Evolutionary conservation across 37 sponge, comb jelly and placozoan genomes (phyloP), one percentile per base, ranked within the genome.

Genomic region (Halisarca cf. caerulea): DNA sequence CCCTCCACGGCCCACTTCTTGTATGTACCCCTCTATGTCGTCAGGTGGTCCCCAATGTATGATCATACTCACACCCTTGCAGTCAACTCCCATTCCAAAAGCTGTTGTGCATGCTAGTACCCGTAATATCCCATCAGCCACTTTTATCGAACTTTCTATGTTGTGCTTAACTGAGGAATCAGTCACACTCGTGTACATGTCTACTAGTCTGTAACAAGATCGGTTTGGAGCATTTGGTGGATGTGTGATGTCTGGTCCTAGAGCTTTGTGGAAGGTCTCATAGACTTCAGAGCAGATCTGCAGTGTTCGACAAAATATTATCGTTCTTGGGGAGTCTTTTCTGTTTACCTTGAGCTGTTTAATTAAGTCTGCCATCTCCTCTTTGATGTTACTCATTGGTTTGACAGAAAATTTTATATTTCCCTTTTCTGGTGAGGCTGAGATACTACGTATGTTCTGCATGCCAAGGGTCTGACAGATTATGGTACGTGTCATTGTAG

Each of bases 101-200:
- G 78, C 78, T 30, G 23, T 45, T 47, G 78, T 78, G 43, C 53
- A 41, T 44, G 43, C 43, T 3, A 78, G 53, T 20, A 82, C 82
- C 27, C 82, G 33, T 25, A 82, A 43, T 45, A 21, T 82, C 28
- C 41, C 61, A 43, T 82, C 66, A 62, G 34, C 82, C 39, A 32
- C 61, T 21, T 45, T 45, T 66, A 82, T 45, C 35, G 35, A 35
- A 4, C 61, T 27, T 61, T 45, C 41, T 37, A 82, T 82, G 28
- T 82, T 20, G 59, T 41, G n/a, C 64, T 82, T 82, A 14, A 45
- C 53, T 62, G 9, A 40, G 7, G 66, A 59, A 27, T 27, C 82
- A 20, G 82, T 82, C 7, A 82, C 82, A 82, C 66, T 82, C 9
- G 82, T 36, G 82, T 45, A 82, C 82, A 82, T 61, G 25, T 82